Base-by-base conservation (phyloP, 1,140 invertebrate species). In the Acromyrmex charruanus region DNA sequence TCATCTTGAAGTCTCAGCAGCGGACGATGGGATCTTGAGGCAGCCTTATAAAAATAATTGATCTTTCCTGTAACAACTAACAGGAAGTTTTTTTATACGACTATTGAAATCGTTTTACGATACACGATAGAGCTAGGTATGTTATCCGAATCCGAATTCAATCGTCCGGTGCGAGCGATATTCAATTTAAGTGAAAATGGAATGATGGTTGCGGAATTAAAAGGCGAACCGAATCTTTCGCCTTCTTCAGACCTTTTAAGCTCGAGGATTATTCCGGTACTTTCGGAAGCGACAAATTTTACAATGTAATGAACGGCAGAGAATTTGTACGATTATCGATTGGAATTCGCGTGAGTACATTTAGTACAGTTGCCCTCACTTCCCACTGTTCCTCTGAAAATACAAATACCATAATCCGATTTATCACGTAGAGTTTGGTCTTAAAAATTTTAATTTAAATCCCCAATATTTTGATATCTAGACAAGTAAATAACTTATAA, bases 321-420 rank as follows among this genome's bases (percentile, higher is more conserved):
- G 9, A 28, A 31, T 55, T 16, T 21, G 49, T 21, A 55, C 6
- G 25, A 79, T 79, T 80, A 55, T 80, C 35, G n/a, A 71, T 81
- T 21, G 31, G 65, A 16, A 12, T 21, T 55, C 49, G 28, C n/a
- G 51, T 21, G n/a, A 53, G 18, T 58, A 71, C 39, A 10, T 44
- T 81, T 71, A 51, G 53, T 44, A n/a, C 39, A 44, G 39, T 44
- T 10, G 39, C 12, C 9, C 1, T 9, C 7, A 39, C 39, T 39
- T 39, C 35, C 35, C 7, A 39, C 35, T 39, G 7, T 39, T 39
- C 10, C 39, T 44, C 39, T 44, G 1, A 44, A 44, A 44, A 44
- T 2, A 44, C 39, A 44, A 12, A 44, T 44, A 12, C 2, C 39
- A 44, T 44, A 44, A 44, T 44, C 39, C 9, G 9, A 44, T 44